phyloP scores from a whole-genome alignment of 2,888 invertebrate genomes.

The Amblyjoppa fuscipennis region DNA sequence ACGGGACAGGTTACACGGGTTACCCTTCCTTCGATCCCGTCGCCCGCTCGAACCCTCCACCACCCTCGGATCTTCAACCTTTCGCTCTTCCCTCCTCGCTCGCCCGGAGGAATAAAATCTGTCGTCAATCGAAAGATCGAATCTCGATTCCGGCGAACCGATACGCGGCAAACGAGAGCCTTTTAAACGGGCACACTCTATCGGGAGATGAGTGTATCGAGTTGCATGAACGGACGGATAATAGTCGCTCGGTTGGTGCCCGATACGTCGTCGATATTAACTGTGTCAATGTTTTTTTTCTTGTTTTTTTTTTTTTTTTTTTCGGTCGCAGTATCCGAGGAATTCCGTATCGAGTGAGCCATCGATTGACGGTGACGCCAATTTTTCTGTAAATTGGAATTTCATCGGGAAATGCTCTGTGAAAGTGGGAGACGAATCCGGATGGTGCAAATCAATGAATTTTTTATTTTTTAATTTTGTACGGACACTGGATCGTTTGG shows the following conservation, averaged over 20 bases:
- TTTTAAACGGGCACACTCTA: conserved; percentile 50
- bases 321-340: too few relatives aligned
- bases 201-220: conserved; percentile 48
- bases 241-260: not conserved
- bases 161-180: conserved; percentile 52
- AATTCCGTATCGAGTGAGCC: not conserved
- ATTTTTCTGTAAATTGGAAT: not conserved
- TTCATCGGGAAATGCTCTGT: not conserved
- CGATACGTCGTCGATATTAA: conserved; percentile 7
- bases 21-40: conserved; percentile 58
- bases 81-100: conserved; percentile 18
- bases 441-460: too few relatives aligned
- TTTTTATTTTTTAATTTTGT: not conserved
- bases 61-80: conserved; percentile 44
- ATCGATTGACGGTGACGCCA: not conserved
- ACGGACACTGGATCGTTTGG: not conserved
- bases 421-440: not conserved
- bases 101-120: conserved; percentile 67
- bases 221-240: not conserved
- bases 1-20: conserved; percentile 70
- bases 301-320: not conserved
- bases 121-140: conserved; percentile 68
- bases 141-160: conserved; percentile 63
- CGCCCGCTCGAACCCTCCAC: conserved; percentile 48
- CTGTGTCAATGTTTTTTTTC: not conserved